Percentiles rank a stretch among this genome's conserved stretches.
phyloP scores from a whole-genome alignment of 37 sponge, comb jelly and placozoan genomes.

The Crambe crambe region DNA sequence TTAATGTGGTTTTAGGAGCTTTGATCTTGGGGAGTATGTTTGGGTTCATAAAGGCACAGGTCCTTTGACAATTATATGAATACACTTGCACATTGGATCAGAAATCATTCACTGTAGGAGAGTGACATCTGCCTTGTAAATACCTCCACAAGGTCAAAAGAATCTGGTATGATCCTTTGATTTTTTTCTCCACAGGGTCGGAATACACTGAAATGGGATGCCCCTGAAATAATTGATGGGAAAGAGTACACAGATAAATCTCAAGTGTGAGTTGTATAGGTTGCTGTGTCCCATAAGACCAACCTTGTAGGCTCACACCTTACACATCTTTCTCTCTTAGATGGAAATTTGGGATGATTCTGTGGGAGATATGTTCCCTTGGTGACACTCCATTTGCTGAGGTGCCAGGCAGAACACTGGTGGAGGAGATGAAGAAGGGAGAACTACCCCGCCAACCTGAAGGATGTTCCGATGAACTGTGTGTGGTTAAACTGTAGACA shows the following conservation, averaged over 20 bases:
- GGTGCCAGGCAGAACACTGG: conserved; percentile 6
- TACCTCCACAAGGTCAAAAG: too few relatives aligned
- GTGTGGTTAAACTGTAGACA: not conserved
- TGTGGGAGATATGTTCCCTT: conserved; percentile 44
- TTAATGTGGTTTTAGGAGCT: too few relatives aligned
- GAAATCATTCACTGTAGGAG: too few relatives aligned
- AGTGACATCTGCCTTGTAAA: too few relatives aligned
- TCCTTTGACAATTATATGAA: too few relatives aligned
- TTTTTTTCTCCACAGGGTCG: conserved; percentile 25
- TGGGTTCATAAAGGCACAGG: too few relatives aligned
- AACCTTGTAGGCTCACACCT: too few relatives aligned
- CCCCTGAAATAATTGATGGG: conserved; percentile 27
- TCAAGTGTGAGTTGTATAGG: conserved; percentile 48
- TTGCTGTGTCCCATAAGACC: too few relatives aligned
- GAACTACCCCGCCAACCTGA: conserved; percentile 18
- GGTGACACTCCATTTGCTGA: conserved; percentile 47
- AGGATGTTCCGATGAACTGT: conserved; percentile 29
- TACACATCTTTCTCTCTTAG: too few relatives aligned
- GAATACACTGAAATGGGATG: conserved; percentile 36
- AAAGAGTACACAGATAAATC: conserved; percentile 13
- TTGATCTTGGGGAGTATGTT: too few relatives aligned
- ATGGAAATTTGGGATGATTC: conserved; percentile 47
- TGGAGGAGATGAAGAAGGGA: conserved; percentile 7
- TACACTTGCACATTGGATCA: too few relatives aligned
- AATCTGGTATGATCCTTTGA: too few relatives aligned